These are phyloP conservation scores for Semaprochilodus insignis DNA, from an alignment of 2,797 vertebrate genomes.

Conservation along the genomic window DNA sequence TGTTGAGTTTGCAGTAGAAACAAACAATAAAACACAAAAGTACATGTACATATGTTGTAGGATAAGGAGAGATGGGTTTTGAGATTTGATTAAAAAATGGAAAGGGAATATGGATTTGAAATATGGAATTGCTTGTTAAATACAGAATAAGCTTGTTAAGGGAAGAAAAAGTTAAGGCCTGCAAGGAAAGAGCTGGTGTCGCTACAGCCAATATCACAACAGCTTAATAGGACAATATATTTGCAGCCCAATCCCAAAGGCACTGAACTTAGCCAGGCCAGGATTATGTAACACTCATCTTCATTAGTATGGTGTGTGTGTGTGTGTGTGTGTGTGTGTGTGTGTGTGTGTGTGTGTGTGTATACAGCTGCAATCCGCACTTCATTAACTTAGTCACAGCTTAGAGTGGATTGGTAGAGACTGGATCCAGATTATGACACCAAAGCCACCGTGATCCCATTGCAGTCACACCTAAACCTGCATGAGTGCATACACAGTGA, in stretches of 20 bases:
- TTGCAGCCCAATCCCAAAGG: background rate
- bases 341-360: background rate
- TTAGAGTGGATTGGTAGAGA: conserved; percentile 35
- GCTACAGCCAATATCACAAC: background rate
- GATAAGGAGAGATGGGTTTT: too few relatives aligned
- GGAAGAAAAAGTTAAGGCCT: too few relatives aligned
- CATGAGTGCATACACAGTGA: background rate
- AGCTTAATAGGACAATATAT: background rate
- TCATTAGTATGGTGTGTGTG: background rate
- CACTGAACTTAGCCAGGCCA: background rate
- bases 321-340: background rate
- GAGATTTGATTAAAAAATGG: too few relatives aligned
- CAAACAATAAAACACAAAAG: too few relatives aligned
- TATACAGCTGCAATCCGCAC: background rate
- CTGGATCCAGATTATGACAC: conserved; percentile 34
- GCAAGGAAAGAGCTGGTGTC: background rate
- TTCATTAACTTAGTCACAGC: conserved; percentile 36
- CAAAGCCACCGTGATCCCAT: conserved; percentile 27
- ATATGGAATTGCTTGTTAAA: too few relatives aligned
- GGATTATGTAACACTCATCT: background rate
- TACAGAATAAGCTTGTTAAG: too few relatives aligned
- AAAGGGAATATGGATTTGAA: too few relatives aligned
- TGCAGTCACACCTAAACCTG: conserved; percentile 30
- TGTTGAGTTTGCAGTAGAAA: too few relatives aligned
- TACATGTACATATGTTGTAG: too few relatives aligned